phyloP scores from a whole-genome alignment of 2,113 vertebrate species.

The Hemiscyllium ocellatum region DNA sequence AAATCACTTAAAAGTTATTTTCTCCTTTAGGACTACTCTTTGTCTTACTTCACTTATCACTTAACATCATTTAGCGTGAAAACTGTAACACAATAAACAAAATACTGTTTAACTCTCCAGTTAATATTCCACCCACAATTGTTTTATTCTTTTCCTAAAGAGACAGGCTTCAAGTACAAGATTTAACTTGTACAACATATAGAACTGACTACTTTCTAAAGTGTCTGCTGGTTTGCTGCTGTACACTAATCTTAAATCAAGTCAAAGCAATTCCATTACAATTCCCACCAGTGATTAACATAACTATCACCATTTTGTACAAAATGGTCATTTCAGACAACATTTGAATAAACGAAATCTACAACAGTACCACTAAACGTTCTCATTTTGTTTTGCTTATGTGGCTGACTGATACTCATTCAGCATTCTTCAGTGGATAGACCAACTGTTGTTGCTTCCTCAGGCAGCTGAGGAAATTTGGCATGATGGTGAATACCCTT shows the following conservation, averaged over 20 bases:
- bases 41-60: neutral
- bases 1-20: neutral
- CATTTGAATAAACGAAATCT: neutral
- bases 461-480: no score
- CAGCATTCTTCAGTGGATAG: neutral
- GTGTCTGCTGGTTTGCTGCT: neutral
- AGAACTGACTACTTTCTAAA: neutral
- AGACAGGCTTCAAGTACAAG: neutral
- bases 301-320: neutral
- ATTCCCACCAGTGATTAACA: no score
- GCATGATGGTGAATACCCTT: no score
- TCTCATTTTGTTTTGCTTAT: neutral
- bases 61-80: neutral
- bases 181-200: neutral
- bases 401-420: neutral
- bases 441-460: neutral
- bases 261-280: neutral
- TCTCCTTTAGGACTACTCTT: neutral
- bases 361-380: neutral
- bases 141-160: no score
- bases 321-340: neutral
- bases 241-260: neutral
- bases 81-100: neutral
- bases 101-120: neutral
- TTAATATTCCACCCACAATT: neutral